These are phyloP conservation scores for Oncorhynchus tshawytscha DNA, from an alignment of 2,113 vertebrate species.

Conservation along the genomic window DNA sequence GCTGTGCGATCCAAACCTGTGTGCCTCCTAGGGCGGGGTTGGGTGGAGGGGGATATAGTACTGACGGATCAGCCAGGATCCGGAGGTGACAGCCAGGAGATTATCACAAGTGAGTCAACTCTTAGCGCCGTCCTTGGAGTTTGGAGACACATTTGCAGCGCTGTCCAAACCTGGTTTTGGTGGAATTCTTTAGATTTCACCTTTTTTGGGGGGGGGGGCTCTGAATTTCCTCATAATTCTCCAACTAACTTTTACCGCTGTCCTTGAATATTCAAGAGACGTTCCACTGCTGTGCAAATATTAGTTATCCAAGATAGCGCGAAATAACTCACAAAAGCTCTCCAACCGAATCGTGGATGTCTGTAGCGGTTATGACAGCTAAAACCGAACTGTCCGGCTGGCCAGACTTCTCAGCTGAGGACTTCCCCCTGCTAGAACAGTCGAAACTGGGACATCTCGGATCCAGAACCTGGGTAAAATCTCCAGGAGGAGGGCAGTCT, in stretches of 20 bases:
- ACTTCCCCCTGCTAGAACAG: constrained; percentile 49
- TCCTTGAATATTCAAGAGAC: too few relatives aligned
- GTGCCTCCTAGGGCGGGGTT: constrained; percentile 38
- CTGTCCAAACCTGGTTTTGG: too few relatives aligned
- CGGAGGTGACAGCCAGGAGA: constrained; percentile 41
- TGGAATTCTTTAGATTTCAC: too few relatives aligned
- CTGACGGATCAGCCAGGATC: constrained; percentile 52
- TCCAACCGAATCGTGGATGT: background rate
- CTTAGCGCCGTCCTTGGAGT: constrained; percentile 11
- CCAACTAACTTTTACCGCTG: too few relatives aligned
- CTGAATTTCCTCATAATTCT: too few relatives aligned
- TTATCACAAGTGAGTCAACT: background rate
- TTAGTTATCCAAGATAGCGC: too few relatives aligned
- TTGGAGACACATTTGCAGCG: constrained; percentile 8
- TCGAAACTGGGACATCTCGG: constrained; percentile 55
- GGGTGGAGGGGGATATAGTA: constrained; percentile 8
- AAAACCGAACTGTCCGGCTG: constrained; percentile 59
- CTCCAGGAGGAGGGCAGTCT: constrained; percentile 14
- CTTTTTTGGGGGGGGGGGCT: too few relatives aligned
- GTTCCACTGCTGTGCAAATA: too few relatives aligned
- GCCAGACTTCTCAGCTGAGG: constrained; percentile 58
- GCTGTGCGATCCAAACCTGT: constrained; percentile 26
- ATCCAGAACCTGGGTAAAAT: constrained; percentile 61
- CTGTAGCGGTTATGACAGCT: constrained; percentile 18
- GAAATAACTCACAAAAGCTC: background rate